Evolutionary conservation across 2,797 vertebrate genomes (phyloP), one percentile per base, ranked within the genome.

Genomic region (Fratercula arctica): DNA sequence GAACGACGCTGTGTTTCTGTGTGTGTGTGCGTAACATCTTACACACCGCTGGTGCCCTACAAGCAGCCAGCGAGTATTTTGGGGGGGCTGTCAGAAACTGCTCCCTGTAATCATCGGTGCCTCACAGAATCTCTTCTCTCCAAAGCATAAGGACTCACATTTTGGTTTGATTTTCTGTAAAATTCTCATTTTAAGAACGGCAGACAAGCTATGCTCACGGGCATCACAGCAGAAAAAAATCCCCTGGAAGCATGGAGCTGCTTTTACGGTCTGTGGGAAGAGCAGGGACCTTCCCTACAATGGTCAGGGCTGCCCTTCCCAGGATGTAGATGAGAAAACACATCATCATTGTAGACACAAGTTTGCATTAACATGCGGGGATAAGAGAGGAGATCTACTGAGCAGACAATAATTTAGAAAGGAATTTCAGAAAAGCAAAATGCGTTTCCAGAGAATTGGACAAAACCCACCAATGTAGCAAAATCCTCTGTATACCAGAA

Each of bases 311-410:
- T 50, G 26, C 70, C 21, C 20, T 29, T 63, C 35, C 31, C 50
- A n/a, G n/a, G 60, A 61, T 1, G 3, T 28, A 25, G 20, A 41
- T 51, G 13, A 33, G 63, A 43, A 50, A 54, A 37, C 16, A 13
- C 20, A 33, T 60, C 1, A 4, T 45, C 6, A 0, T 15, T 9
- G 14, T 23, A 61, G 57, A 31, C 16, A 23, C 9, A 6, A 53
- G 21, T 70, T 18, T 75, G 11, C 23, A 12, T 33, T 50, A 61
- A 31, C 4, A 39, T 0, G 0, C 1, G 1, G 12, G 16, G 20
- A 15, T 61, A 57, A 70, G 37, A 60, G 37, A 73, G 23, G 41
- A 48, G 37, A 41, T 59, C 17, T 66, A 18, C 26, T 37, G 28
- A 85, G 13, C 57, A 70, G 63, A 37, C 16, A 73, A 15, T 13